Percentiles rank a stretch among this genome's conserved stretches.
Evolutionary conservation across 2,888 invertebrate species (phyloP).

Genomic region (Sericinus montela): DNA sequence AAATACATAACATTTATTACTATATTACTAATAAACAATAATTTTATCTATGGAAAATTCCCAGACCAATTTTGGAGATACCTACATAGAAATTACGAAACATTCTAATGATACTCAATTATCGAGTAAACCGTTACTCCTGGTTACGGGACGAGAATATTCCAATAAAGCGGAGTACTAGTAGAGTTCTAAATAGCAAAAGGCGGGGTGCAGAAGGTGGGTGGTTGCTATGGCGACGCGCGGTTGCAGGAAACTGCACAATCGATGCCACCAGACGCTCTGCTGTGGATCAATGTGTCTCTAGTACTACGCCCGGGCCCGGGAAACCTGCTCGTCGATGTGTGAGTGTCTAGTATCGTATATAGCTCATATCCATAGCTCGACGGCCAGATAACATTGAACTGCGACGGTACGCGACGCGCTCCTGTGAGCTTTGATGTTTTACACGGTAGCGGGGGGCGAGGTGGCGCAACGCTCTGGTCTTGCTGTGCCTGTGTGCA

Average conservation of each 20-base stretch:
- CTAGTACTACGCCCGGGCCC: slow-evolving; percentile 76
- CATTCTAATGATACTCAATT: slow-evolving; percentile 10
- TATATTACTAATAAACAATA: too few species aligned
- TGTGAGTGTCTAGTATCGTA: slow-evolving; percentile 43
- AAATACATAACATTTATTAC: too few species aligned
- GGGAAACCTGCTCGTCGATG: slow-evolving; percentile 56
- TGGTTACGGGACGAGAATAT: slow-evolving; percentile 35
- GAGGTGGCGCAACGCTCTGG: slow-evolving; percentile 40
- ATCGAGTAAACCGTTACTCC: slow-evolving; percentile 19
- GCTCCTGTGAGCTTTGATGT: slow-evolving; percentile 21
- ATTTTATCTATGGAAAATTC: slow-evolving; percentile 5
- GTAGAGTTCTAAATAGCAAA: slow-evolving; percentile 51
- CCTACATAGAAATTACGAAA: neutral
- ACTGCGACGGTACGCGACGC: slow-evolving; percentile 35
- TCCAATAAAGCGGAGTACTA: slow-evolving; percentile 49
- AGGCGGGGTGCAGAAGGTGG: slow-evolving; percentile 59
- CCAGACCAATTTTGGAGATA: slow-evolving; percentile 6
- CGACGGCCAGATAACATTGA: slow-evolving; percentile 35
- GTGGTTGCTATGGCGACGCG: slow-evolving; percentile 60
- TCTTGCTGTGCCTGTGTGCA: slow-evolving; percentile 42
- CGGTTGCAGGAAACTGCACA: slow-evolving; percentile 78
- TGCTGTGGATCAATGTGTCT: slow-evolving; percentile 77
- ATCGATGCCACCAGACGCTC: slow-evolving; percentile 76
- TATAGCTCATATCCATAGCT: slow-evolving; percentile 39
- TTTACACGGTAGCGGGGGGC: slow-evolving; percentile 29